A percentile compares a stretch with the other conserved stretches of the same genome.
Evolutionary conservation across 1,140 invertebrate species (phyloP).

Genomic region (Gonatopus flavifemur): DNA sequence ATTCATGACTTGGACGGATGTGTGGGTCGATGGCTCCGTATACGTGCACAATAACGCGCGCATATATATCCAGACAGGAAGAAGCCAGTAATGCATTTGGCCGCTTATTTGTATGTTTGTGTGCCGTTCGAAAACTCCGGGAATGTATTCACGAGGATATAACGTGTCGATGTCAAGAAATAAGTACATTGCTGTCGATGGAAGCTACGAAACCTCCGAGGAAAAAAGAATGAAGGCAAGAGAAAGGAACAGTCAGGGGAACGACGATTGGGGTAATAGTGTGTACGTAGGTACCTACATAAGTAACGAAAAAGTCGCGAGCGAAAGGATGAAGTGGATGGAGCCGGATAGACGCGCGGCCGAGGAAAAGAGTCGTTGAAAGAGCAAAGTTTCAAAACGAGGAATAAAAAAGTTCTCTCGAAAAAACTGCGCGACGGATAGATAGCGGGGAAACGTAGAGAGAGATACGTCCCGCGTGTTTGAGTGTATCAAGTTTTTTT

Average conservation of each 20-base stretch:
- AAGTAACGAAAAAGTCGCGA: slow-evolving; percentile 17
- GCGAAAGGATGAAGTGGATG: slow-evolving; percentile 18
- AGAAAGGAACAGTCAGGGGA: slow-evolving; percentile 1
- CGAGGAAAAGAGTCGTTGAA: slow-evolving; percentile 17
- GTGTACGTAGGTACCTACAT: slow-evolving; percentile 20
- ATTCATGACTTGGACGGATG: slow-evolving; percentile 4
- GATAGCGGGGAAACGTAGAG: neutral
- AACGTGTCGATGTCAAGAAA: slow-evolving; percentile 34
- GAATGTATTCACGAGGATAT: slow-evolving; percentile 33
- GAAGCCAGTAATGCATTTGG: slow-evolving; percentile 28
- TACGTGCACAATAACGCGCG: too few relatives aligned
- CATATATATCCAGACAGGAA: too few relatives aligned
- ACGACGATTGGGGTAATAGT: neutral
- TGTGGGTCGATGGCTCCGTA: too few relatives aligned
- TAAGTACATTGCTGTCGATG: slow-evolving; percentile 22
- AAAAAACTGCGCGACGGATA: slow-evolving; percentile 14
- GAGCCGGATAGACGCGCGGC: slow-evolving; percentile 19
- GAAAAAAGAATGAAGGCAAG: slow-evolving; percentile 17
- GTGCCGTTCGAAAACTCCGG: slow-evolving; percentile 13
- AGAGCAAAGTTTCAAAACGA: slow-evolving; percentile 9
- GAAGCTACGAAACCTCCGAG: slow-evolving; percentile 8
- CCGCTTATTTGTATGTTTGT: too few relatives aligned
- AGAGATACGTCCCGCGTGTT: neutral
- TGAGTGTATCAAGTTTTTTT: neutral
- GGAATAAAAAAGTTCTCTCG: neutral